These are phyloP conservation scores for Cataglyphis hispanica DNA, from an alignment of 1,140 invertebrate genomes.

Conservation along the genomic window DNA sequence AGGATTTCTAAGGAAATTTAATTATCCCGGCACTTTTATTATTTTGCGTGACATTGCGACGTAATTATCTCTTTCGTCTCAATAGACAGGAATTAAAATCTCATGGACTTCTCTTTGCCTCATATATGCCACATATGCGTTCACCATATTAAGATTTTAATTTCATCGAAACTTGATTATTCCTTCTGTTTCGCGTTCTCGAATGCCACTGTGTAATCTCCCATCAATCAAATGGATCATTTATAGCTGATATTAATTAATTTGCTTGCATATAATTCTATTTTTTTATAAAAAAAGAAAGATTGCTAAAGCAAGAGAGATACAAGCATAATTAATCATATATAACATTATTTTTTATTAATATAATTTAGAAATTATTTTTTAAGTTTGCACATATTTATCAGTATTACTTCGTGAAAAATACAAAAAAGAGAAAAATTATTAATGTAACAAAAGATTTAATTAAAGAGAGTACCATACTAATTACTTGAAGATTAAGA, in stretches of 20 bases:
- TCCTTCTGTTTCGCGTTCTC: conserved; percentile 43
- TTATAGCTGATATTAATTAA: conserved; percentile 17
- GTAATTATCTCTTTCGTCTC: conserved; percentile 67
- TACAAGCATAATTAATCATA: background rate
- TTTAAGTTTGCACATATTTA: background rate
- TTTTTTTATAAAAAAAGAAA: background rate
- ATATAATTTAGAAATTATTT: background rate
- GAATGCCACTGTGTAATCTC: conserved; percentile 52
- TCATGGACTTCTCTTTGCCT: conserved; percentile 42
- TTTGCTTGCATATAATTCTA: background rate
- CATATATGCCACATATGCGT: background rate
- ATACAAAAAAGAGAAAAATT: background rate
- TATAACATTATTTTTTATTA: background rate
- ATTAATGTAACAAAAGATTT: background rate
- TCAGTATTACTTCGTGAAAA: background rate
- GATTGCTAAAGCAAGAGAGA: background rate
- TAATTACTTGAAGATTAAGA: background rate
- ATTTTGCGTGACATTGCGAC: conserved; percentile 67
- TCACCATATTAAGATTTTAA: conserved; percentile 61
- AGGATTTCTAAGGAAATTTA: conserved; percentile 66
- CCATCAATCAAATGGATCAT: conserved; percentile 38
- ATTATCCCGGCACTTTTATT: conserved; percentile 68
- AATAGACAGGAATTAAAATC: conserved; percentile 69
- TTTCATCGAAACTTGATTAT: conserved; percentile 58
- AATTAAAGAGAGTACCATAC: background rate